These are phyloP conservation scores for Echiichthys vipera DNA, from an alignment of 2,797 vertebrate genomes.

Conservation along the genomic window DNA sequence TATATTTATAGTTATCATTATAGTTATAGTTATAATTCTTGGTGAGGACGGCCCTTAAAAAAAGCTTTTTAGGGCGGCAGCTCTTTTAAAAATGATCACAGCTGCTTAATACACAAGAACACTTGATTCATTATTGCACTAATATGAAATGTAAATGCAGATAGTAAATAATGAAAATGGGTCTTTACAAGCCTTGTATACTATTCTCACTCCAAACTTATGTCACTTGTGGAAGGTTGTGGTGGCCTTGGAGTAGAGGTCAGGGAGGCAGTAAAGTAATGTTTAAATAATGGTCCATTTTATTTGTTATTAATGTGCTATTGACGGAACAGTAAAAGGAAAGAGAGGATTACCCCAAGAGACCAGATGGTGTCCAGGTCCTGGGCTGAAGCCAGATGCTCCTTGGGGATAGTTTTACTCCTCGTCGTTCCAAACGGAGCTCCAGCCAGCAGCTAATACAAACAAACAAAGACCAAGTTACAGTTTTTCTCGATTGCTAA, in stretches of 20 bases:
- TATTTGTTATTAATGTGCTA: constrained; percentile 36
- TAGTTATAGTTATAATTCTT: no score
- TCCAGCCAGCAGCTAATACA: constrained; percentile 90
- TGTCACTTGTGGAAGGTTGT: background rate
- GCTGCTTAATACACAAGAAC: background rate
- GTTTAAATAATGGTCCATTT: constrained; percentile 31
- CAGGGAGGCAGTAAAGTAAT: constrained; percentile 32
- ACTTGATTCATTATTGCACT: background rate
- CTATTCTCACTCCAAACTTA: background rate
- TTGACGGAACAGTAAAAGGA: constrained; percentile 52
- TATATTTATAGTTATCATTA: no score
- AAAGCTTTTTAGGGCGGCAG: background rate
- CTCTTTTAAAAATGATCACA: background rate
- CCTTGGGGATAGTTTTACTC: constrained; percentile 94
- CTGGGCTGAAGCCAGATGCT: constrained; percentile 90
- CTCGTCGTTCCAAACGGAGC: constrained; percentile 92
- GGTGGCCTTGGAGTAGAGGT: constrained; percentile 13
- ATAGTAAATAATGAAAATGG: background rate
- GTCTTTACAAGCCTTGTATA: background rate
- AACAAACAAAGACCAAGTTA: constrained; percentile 23
- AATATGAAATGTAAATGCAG: background rate
- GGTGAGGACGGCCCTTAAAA: no score
- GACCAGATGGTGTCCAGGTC: constrained; percentile 99
- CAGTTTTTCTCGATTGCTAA: no score
- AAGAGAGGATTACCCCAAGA: constrained; percentile 89